Evolutionary conservation across 1,140 invertebrate genomes (phyloP).

Genomic region (Capitella teleta): DNA sequence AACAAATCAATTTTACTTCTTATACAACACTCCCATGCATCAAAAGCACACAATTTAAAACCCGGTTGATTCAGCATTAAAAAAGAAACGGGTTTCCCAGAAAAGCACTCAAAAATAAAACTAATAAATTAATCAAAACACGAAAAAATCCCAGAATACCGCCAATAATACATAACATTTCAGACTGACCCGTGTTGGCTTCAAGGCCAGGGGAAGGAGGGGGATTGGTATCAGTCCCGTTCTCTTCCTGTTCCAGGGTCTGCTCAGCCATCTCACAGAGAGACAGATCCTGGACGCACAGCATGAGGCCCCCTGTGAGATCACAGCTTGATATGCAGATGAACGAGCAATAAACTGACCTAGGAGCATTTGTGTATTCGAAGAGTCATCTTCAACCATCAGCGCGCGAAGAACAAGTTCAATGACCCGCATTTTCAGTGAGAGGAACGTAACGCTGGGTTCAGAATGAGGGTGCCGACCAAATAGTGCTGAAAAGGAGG

Average conservation of each 20-base stretch:
- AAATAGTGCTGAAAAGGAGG: background rate
- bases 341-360: slow-evolving; percentile 43
- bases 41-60: no score
- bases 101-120: no score
- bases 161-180: no score
- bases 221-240: background rate
- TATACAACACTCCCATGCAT: no score
- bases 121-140: no score
- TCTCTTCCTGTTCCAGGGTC: background rate
- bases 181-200: no score
- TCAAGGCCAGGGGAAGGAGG: no score
- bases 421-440: slow-evolving; percentile 68
- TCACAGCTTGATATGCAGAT: background rate
- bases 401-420: slow-evolving; percentile 76
- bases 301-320: slow-evolving; percentile 52
- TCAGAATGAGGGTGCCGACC: no score
- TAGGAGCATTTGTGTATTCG: slow-evolving; percentile 80
- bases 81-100: no score
- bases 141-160: no score
- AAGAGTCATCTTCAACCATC: slow-evolving; percentile 71
- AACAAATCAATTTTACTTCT: no score
- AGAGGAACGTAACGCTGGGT: slow-evolving; percentile 61
- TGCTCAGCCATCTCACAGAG: slow-evolving; percentile 61
- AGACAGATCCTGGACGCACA: slow-evolving; percentile 72
- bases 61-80: no score